Percentiles rank a stretch among this genome's conserved stretches.
phyloP scores from a whole-genome alignment of 2,888 invertebrate genomes.

The Cheilosia urbana region DNA sequence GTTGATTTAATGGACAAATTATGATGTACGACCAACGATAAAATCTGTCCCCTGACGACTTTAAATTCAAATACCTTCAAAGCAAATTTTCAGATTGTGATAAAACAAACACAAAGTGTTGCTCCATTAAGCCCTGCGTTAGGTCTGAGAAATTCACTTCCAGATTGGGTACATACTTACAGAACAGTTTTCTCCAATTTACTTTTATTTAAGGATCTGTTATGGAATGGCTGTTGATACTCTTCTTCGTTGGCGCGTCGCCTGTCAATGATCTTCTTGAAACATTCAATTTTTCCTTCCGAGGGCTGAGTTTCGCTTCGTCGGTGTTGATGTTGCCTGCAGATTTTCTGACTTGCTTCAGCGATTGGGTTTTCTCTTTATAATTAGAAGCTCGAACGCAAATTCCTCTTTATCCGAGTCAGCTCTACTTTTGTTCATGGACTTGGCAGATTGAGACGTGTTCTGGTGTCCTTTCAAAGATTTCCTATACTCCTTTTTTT shows the following conservation, averaged over 20 bases:
- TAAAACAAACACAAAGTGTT: too few relatives aligned
- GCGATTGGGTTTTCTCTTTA: background rate
- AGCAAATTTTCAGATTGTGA: too few relatives aligned
- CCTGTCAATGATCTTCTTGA: constrained; percentile 40
- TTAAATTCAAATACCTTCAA: too few relatives aligned
- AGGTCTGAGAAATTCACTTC: too few relatives aligned
- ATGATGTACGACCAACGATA: too few relatives aligned
- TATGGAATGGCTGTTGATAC: background rate
- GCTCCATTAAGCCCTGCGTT: too few relatives aligned
- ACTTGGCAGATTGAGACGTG: background rate
- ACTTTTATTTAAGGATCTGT: constrained; percentile 23
- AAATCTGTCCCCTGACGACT: too few relatives aligned
- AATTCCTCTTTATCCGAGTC: background rate
- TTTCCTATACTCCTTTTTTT: background rate
- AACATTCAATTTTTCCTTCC: background rate
- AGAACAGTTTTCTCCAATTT: constrained; percentile 24
- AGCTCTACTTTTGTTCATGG: background rate
- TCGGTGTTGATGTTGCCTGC: background rate
- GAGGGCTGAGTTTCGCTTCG: constrained; percentile 6
- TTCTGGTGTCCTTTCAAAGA: background rate
- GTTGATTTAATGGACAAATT: too few relatives aligned
- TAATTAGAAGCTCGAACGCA: too few relatives aligned
- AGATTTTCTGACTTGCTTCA: background rate
- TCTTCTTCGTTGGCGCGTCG: constrained; percentile 1
- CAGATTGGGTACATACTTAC: background rate